Evolutionary conservation across 1,140 invertebrate species (phyloP).

Genomic region (Heliconius melpomene): DNA sequence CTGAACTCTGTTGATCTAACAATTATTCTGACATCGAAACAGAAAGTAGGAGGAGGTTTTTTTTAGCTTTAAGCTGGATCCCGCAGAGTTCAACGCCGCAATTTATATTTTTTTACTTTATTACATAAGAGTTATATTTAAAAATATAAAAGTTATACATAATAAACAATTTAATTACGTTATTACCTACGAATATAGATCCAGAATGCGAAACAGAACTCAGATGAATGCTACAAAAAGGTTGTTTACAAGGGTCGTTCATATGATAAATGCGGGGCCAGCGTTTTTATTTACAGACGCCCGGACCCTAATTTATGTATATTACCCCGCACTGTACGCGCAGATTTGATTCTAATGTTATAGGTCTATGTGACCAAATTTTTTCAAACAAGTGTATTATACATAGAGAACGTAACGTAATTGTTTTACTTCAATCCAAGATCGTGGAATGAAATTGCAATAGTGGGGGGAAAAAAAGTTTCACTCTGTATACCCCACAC

Average conservation of each 20-base stretch:
- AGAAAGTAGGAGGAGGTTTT: no score
- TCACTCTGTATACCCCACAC: no score
- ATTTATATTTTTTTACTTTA: no score
- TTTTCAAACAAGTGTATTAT: neutral
- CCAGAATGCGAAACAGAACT: neutral
- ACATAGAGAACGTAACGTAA: no score
- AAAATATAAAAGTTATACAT: neutral
- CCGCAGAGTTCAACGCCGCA: no score
- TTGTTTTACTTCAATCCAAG: no score
- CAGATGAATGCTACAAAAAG: slow-evolving; percentile 14
- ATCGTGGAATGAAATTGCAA: no score
- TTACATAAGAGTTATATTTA: no score
- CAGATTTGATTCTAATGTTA: neutral
- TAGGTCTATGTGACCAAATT: neutral
- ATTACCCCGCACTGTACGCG: neutral
- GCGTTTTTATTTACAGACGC: slow-evolving; percentile 27
- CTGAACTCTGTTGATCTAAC: no score
- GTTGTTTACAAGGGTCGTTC: slow-evolving; percentile 20
- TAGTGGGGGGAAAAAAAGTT: no score
- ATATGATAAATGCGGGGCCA: slow-evolving; percentile 20
- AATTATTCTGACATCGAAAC: no score
- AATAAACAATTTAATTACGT: neutral
- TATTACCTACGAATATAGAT: neutral
- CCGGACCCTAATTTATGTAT: slow-evolving; percentile 23
- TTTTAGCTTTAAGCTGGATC: no score